Evolutionary conservation across 2,113 vertebrate genomes (phyloP), one percentile per base, ranked within the genome.

Genomic region (Syngnathoides biaculeatus): DNA sequence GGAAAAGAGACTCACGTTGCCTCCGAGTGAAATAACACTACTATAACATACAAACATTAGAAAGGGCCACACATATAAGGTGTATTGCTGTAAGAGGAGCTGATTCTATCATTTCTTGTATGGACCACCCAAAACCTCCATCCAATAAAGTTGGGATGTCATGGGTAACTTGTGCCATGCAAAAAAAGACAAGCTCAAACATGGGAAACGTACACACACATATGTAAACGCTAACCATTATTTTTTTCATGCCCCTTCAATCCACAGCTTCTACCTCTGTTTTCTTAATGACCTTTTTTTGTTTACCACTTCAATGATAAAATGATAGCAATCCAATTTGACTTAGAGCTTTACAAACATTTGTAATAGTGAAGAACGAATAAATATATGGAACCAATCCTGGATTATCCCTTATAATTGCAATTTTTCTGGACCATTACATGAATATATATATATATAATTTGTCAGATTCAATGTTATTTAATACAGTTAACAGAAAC

Each of bases 21-120:
- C 97, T 2, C 96, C 97, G 42, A 98, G 97, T 0, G 96, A 98
- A 90, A 98, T 99, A 78, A 98, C 96, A 0, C 86, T 99, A 75
- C 92, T 99, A 42, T 99, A 92, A 93, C 48, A 27, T 50, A 63
- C 12, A 68, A 40, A 64, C 15, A 27, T 17, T 14, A 22, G 4
- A 42, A 5, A 9, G 11, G 52, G 17, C 14, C 52, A 69, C 68
- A 64, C 43, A 30, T 39, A 61, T 66, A 73, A 22, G 20, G 19
- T n/a, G 20, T n/a, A 38, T 26, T 55, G 0, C 5, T 6, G 14
- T 47, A 15, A 47, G 15, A 47, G 15, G 45, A 47, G 5, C 45
- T 47, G 14, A 19, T 47, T 15, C 15, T 47, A 17, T 15, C 22
- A 14, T 55, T 53, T 55, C 20, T 24, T 55, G 10, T 14, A 4